Evolutionary conservation across 2,113 vertebrate genomes (phyloP), one percentile per base, ranked within the genome.

Genomic region (Corythornis madagascariensis): DNA sequence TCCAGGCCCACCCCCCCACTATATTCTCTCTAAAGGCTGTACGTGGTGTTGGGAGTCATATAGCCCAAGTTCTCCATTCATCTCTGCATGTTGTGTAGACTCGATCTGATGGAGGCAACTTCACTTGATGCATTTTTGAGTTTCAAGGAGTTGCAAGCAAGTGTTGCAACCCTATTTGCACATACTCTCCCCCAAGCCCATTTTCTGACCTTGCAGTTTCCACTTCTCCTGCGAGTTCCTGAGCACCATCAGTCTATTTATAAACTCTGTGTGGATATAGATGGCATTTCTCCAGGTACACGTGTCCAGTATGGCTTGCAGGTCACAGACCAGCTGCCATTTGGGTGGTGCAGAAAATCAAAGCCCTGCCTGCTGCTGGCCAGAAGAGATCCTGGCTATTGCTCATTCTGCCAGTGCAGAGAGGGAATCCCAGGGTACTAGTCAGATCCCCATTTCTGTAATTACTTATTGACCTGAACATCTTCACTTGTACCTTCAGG

Each of bases 391-490:
- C 52, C 42, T n/a, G 22, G 29, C 53, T 55, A 11, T 48, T 56
- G 72, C n/a, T 86, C 22, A 0, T 64, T 55, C 79, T 90, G 76
- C 40, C 77, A 88, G 43, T 1, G 7, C 45, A 81, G 40, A 61
- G 53, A 82, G 80, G 88, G 76, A 95, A 91, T 90, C 80, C 76
- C 90, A 77, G 43, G 13, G 65, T 42, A 74, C 20, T 13, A 86
- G 53, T 43, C 66, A 94, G 74, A 76, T 59, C 80, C 83, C 83
- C 53, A 24, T 42, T 79, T 84, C 86, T 88, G 80, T 94, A 93
- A 95, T 95, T 96, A 90, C 79, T 91, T 95, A 91, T 74, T 89
- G 92, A 93, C 88, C 85, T 63, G 83, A 90, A 95, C 21, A n/a
- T 88, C 88, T 94, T 85, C 79, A 73, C 65, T 88, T 19, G 1